Evolutionary conservation across 2,888 invertebrate genomes (phyloP).

Genomic region (Cinara cedri): DNA sequence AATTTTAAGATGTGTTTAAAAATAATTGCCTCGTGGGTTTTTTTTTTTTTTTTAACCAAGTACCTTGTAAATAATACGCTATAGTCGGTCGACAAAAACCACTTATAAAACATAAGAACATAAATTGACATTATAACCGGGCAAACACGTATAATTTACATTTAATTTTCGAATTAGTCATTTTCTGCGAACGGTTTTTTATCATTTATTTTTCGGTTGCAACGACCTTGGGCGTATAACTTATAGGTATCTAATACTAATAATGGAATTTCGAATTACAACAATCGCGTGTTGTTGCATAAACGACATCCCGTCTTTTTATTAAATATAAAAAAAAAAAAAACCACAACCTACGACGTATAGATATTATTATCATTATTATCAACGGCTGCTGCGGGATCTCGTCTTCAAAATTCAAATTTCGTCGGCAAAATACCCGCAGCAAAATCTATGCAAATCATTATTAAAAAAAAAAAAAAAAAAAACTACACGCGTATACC

Average conservation of each 20-base stretch:
- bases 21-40: neutral
- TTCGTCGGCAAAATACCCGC: slow-evolving; percentile 6
- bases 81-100: neutral
- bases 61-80: neutral
- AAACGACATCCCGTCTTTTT: slow-evolving; percentile 42
- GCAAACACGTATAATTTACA: slow-evolving; percentile 2
- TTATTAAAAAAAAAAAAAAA: neutral
- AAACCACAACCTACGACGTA: neutral
- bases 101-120: neutral
- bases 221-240: neutral
- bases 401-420: slow-evolving; percentile 14
- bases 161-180: slow-evolving; percentile 28
- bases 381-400: neutral
- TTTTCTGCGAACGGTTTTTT: neutral
- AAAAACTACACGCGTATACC: slow-evolving; percentile 32
- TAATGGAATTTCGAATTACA: neutral
- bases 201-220: too few species aligned
- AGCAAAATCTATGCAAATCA: slow-evolving; percentile 39
- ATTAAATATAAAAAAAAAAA: neutral
- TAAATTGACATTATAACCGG: slow-evolving; percentile 9
- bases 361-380: neutral
- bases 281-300: slow-evolving; percentile 12
- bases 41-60: neutral
- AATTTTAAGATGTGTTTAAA: neutral
- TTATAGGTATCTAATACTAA: too few species aligned